Conservation (phyloP, 2,888 invertebrate species). For the Aspidiotus destructor region DNA sequence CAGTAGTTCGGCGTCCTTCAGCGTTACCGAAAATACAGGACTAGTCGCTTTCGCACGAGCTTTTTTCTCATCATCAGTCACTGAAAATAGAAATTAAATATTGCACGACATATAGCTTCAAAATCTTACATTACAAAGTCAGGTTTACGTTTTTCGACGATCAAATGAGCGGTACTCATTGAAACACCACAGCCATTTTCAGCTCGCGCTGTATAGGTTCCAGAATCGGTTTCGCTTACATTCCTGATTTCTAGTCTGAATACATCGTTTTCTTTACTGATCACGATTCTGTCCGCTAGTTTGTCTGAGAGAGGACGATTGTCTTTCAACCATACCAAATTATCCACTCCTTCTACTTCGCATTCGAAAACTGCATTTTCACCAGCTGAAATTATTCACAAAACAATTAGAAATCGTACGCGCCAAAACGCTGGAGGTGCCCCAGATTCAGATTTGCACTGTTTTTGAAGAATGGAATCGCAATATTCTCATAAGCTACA, state of each 20-base stretch:
- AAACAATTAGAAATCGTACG: too few relatives aligned
- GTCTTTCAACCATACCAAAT: constrained; percentile 76
- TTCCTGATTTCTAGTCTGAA: constrained; percentile 67
- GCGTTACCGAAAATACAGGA: constrained; percentile 72
- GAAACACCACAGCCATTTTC: constrained; percentile 63
- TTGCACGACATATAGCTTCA: too few relatives aligned
- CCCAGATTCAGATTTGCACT: too few relatives aligned
- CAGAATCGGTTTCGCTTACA: constrained; percentile 66
- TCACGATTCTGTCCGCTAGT: constrained; percentile 46
- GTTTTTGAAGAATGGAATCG: too few relatives aligned
- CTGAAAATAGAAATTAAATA: constrained; percentile 43
- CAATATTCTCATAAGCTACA: too few relatives aligned
- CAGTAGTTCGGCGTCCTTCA: constrained; percentile 79
- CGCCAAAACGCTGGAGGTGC: too few relatives aligned
- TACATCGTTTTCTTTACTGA: constrained; percentile 52
- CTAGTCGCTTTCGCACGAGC: constrained; percentile 59
- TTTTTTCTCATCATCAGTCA: constrained; percentile 60
- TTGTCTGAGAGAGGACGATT: constrained; percentile 69
- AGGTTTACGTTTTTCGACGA: constrained; percentile 71
- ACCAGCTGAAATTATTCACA: constrained; percentile 53
- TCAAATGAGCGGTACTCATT: constrained; percentile 76
- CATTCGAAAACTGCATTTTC: constrained; percentile 74
- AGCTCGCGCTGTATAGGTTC: constrained; percentile 81
- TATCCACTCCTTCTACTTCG: constrained; percentile 52
- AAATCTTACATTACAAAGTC: constrained; percentile 10